Evolutionary conservation across 2,113 vertebrate species (phyloP), one percentile per base, ranked within the genome.

Genomic region (Crocuta crocuta): DNA sequence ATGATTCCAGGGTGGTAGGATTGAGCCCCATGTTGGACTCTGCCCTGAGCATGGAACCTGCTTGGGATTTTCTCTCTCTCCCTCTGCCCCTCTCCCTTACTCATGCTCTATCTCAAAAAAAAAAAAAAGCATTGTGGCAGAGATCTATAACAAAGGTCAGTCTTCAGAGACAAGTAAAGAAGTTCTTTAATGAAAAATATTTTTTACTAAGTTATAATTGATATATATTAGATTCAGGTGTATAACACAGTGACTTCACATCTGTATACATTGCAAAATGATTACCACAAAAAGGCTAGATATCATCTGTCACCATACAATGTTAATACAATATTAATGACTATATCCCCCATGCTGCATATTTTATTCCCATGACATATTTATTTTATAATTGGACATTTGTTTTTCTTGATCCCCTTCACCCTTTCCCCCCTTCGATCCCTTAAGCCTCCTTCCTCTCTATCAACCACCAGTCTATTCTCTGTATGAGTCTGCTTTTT

Each of bases 131-230:
- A 66, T 45, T 73, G 81, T 89, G 84, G 35, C 79, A 87, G 55
- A 85, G 13, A 84, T 84, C 39, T 89, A 24, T 73, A 73, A 53
- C 12, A n/a, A 76, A 88, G 45, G 70, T 89, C 23, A 73, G 55
- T 71, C 16, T 89, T 89, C 71, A 80, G 85, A 81, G 7, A 45
- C 61, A 63, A 81, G 70, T 78, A 76, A 94, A 96, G 45, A 95
- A 90, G 80, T 94, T 39, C 63, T 65, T 97, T 63, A 58, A 31
- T 93, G 53, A 93, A 85, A 83, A 90, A 50, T 50, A 8, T 50
- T 50, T 78, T 48, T 78, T 33, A 50, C 17, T 78, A 8, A 33
- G 45, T 48, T 78, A 78, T 50, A 50, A 33, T 31, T 78, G 74
- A 33, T 28, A 33, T 78, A 33, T 79, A 79, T 79, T 79, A 33